These are phyloP conservation scores for Cheilosia pagana DNA, from an alignment of 2,888 invertebrate species.

Conservation along the genomic window DNA sequence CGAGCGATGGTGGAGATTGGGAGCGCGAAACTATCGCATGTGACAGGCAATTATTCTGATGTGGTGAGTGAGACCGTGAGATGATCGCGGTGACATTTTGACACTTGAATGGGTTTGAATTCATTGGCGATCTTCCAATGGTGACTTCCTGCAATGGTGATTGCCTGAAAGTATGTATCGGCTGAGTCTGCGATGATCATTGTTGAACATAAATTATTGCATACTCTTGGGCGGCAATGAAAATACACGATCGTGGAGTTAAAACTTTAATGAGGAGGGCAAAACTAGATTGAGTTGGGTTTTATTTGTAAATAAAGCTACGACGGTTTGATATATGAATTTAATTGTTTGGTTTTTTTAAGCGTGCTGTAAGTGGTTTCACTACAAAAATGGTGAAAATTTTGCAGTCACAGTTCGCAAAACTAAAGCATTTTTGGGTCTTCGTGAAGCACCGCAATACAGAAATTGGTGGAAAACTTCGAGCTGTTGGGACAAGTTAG, in stretches of 20 bases:
- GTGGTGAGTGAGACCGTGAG: conserved; percentile 25
- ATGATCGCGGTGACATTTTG: conserved; percentile 51
- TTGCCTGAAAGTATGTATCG: conserved; percentile 44
- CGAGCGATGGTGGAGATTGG: conserved; percentile 6
- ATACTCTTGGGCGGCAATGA: conserved; percentile 41
- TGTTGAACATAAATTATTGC: conserved; percentile 29
- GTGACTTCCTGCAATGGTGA: not conserved
- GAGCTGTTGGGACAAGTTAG: too few species aligned
- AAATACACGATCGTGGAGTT: not conserved
- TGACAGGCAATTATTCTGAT: conserved; percentile 39
- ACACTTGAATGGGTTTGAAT: conserved; percentile 40
- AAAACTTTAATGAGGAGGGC: not conserved
- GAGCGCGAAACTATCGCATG: conserved; percentile 25
- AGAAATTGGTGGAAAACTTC: too few species aligned
- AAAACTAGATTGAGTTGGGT: too few species aligned
- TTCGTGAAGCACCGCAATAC: too few species aligned
- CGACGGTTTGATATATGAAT: too few species aligned
- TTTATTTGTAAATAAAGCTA: too few species aligned
- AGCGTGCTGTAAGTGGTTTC: too few species aligned
- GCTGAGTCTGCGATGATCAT: not conserved
- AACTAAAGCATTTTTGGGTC: too few species aligned
- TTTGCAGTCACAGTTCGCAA: too few species aligned
- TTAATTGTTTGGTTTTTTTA: too few species aligned
- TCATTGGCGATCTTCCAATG: conserved; percentile 12
- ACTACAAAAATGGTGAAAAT: too few species aligned